Conservation (phyloP, 2,113 vertebrate species). For the Toxostoma redivivum region DNA sequence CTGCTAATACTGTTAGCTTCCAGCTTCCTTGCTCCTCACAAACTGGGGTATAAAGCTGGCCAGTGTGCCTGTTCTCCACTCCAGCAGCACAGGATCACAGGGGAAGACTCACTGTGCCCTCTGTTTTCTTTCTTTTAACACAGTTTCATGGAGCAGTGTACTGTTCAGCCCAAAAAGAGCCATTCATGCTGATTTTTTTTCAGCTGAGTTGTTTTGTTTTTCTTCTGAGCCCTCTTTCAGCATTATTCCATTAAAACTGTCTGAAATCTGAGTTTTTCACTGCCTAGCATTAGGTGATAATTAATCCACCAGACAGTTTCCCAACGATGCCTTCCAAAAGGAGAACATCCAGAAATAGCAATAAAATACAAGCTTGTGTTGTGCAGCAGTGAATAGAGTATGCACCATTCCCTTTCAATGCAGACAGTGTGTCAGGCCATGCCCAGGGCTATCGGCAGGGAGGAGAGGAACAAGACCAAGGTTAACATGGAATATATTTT, state of each 20-base stretch:
- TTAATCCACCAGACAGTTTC: constrained; percentile 33
- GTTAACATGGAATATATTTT: neutral
- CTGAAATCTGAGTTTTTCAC: constrained; percentile 14
- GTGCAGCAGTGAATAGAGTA: neutral
- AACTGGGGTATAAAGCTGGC: neutral
- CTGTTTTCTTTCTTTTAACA: neutral
- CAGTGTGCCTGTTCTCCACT: neutral
- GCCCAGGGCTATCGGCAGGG: neutral
- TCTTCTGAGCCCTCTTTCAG: constrained; percentile 15
- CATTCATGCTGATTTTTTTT: constrained; percentile 19
- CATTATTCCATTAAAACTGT: constrained; percentile 32
- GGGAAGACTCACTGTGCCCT: neutral
- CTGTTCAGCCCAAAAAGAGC: neutral
- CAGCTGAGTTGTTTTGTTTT: constrained; percentile 31
- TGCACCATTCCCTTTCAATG: neutral
- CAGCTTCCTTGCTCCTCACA: neutral
- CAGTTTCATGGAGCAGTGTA: neutral
- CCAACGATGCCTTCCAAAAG: neutral
- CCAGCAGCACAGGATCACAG: neutral
- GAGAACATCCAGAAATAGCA: constrained; percentile 8
- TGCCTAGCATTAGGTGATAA: neutral
- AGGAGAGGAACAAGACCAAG: neutral
- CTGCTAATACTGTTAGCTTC: neutral
- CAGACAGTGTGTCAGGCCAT: neutral
- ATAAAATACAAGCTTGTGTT: constrained; percentile 11